Percentiles rank a stretch among this genome's conserved stretches.
Evolutionary conservation across 2,888 invertebrate genomes (phyloP).

Genomic region (Hyposoter dolosus): DNA sequence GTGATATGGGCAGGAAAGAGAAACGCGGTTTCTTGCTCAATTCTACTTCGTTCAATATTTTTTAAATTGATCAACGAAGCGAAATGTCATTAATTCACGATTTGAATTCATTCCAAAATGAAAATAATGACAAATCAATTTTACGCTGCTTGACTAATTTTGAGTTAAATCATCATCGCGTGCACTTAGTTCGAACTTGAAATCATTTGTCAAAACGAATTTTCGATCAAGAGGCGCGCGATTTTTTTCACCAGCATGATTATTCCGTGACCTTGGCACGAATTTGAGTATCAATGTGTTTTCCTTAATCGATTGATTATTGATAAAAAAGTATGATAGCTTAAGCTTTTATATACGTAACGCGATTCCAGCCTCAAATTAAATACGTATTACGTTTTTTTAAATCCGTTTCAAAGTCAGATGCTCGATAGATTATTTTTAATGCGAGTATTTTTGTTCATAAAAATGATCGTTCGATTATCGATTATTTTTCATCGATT

Average conservation of each 20-base stretch:
- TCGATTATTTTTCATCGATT: not conserved
- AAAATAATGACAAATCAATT: not conserved
- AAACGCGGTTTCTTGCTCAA: too few species aligned
- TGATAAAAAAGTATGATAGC: conserved; percentile 1
- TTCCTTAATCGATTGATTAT: conserved; percentile 12
- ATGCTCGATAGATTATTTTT: not conserved
- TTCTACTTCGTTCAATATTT: not conserved
- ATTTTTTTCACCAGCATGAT: not conserved
- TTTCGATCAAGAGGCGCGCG: not conserved
- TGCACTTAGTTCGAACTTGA: not conserved
- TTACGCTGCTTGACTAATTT: not conserved
- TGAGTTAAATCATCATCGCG: not conserved
- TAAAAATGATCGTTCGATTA: not conserved
- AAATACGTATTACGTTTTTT: not conserved
- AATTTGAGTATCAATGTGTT: conserved; percentile 7
- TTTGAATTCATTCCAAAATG: not conserved
- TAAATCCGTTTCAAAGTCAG: not conserved
- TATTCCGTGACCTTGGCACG: conserved; percentile 23
- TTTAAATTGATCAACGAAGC: not conserved
- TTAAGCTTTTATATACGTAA: not conserved
- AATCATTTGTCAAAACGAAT: not conserved
- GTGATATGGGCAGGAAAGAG: too few species aligned
- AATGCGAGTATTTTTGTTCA: not conserved
- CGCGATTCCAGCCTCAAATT: not conserved
- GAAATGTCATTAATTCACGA: not conserved